Evolutionary conservation across 2,888 invertebrate species (phyloP).

Genomic region (Boloria selene): DNA sequence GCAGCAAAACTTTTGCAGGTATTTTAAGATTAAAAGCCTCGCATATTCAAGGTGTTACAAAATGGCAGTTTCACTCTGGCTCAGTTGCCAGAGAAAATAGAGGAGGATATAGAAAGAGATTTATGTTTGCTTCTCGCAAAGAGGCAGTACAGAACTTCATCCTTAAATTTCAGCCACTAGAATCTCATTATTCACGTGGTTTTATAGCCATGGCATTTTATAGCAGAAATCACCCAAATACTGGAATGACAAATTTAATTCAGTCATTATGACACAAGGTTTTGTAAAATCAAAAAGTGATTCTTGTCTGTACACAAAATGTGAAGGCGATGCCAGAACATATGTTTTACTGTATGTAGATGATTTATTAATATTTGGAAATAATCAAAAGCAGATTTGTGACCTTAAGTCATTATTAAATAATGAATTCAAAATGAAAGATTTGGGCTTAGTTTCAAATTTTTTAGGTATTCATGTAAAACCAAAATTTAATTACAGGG

Average conservation of each 20-base stretch:
- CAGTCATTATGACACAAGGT: constrained; percentile 36
- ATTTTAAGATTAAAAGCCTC: too few relatives aligned
- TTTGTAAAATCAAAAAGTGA: constrained; percentile 39
- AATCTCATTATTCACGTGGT: too few relatives aligned
- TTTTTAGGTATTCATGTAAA: constrained; percentile 38
- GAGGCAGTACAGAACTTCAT: too few relatives aligned
- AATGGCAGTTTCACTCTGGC: too few relatives aligned
- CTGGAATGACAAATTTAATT: constrained; percentile 42
- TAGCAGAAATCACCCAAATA: constrained; percentile 38
- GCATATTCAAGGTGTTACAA: too few relatives aligned
- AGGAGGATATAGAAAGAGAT: too few relatives aligned
- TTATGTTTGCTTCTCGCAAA: too few relatives aligned
- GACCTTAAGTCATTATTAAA: constrained; percentile 11
- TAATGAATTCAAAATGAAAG: constrained; percentile 32
- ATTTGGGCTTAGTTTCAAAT: constrained; percentile 22
- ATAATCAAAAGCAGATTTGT: too few relatives aligned
- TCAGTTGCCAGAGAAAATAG: too few relatives aligned
- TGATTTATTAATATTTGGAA: constrained; percentile 36
- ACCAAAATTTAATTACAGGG: constrained; percentile 10
- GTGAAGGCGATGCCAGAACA: constrained; percentile 22
- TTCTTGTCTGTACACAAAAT: constrained; percentile 37
- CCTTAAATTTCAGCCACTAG: too few relatives aligned
- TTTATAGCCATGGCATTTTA: too few relatives aligned
- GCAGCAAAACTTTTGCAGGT: too few relatives aligned
- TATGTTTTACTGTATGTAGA: constrained; percentile 41